phyloP scores from a whole-genome alignment of 2,113 vertebrate species.

The Cyprinodon tularosa region DNA sequence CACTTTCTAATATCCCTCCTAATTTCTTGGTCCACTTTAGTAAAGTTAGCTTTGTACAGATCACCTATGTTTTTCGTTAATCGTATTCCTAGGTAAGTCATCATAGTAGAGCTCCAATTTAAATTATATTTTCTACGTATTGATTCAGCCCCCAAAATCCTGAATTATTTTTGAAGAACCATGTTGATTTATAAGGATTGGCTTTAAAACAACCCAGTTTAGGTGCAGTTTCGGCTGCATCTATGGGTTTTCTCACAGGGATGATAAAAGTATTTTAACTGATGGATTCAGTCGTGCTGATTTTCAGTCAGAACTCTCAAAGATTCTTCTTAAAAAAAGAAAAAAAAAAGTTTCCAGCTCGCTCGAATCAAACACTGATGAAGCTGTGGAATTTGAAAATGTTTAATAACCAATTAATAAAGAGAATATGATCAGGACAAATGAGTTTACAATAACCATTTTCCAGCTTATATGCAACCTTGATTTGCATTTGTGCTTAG shows the following conservation, averaged over 20 bases:
- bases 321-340: background rate
- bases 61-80: too few species aligned
- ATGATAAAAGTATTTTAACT: too few species aligned
- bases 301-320: background rate
- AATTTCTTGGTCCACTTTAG: too few species aligned
- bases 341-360: background rate
- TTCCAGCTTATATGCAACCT: background rate
- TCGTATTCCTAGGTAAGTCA: too few species aligned
- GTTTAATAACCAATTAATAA: constrained; percentile 62
- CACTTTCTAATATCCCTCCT: too few species aligned
- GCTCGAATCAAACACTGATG: background rate
- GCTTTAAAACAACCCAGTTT: background rate
- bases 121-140: too few species aligned
- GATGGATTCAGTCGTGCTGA: background rate
- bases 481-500: constrained; percentile 7
- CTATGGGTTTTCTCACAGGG: too few species aligned
- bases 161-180: too few species aligned
- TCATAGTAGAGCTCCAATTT: too few species aligned
- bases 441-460: background rate
- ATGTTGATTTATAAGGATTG: background rate
- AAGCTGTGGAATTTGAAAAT: constrained; percentile 16
- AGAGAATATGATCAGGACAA: constrained; percentile 5
- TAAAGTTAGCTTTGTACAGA: too few species aligned
- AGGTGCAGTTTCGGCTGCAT: too few species aligned
- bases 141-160: too few species aligned